Percentiles rank a stretch among this genome's conserved stretches.
These are phyloP conservation scores for Conomelus anceps DNA, from an alignment of 2,888 invertebrate genomes.

Conservation along the genomic window DNA sequence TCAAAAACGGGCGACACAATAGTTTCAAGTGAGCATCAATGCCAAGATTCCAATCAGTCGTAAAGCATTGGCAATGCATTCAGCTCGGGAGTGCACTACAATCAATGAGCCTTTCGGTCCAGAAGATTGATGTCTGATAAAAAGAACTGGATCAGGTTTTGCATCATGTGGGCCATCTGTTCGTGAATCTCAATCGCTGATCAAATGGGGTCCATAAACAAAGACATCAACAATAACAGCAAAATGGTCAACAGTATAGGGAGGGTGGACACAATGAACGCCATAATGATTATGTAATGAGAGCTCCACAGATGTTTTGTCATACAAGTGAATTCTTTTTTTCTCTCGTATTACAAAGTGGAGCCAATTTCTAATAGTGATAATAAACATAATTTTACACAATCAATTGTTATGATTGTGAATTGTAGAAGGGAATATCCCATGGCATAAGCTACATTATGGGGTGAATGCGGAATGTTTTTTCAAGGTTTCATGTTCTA, in stretches of 20 bases:
- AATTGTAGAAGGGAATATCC: not conserved
- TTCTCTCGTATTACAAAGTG: not conserved
- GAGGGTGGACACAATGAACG: not conserved
- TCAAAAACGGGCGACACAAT: not conserved
- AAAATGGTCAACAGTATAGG: not conserved
- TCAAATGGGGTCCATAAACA: not conserved
- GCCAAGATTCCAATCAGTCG: not conserved
- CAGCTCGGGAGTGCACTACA: too few relatives aligned
- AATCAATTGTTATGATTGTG: not conserved
- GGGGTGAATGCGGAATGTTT: too few relatives aligned
- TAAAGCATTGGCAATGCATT: not conserved
- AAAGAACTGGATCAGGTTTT: not conserved
- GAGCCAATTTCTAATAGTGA: not conserved
- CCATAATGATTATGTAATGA: not conserved
- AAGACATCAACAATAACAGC: not conserved
- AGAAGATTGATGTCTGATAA: not conserved
- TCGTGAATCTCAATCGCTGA: not conserved
- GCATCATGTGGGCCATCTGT: not conserved
- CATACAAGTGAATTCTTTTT: not conserved
- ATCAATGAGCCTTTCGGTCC: not conserved
- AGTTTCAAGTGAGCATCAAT: not conserved
- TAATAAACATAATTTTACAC: not conserved
- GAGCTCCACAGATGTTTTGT: not conserved
- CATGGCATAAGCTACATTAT: not conserved
- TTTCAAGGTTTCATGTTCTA: not conserved